phyloP scores from a whole-genome alignment of 2,113 vertebrate genomes.

The Gasterosteus aculeatus region DNA sequence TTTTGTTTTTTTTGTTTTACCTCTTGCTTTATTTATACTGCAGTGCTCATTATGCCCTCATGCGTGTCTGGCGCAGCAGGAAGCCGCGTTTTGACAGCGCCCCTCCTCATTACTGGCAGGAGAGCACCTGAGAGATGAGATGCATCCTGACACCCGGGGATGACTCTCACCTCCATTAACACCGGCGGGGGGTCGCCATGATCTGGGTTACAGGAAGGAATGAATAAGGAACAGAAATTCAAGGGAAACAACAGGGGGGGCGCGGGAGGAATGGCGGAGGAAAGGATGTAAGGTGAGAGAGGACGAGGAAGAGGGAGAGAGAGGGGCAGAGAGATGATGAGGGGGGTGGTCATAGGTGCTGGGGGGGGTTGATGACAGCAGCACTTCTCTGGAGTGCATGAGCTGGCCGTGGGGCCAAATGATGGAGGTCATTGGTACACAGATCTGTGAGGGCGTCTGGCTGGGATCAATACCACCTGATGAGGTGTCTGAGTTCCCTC shows the following conservation, averaged over 20 bases:
- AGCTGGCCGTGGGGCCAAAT: conserved; percentile 69
- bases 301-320: conserved; percentile 19
- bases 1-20: conserved; percentile 22
- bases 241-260: conserved; percentile 49
- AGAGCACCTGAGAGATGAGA: conserved; percentile 80
- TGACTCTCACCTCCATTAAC: conserved; percentile 82
- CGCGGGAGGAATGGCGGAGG: conserved; percentile 6
- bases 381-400: conserved; percentile 69
- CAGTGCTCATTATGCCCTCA: conserved; percentile 69
- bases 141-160: conserved; percentile 77
- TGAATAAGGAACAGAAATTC: conserved; percentile 54
- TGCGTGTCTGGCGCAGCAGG: conserved; percentile 69
- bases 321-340: conserved; percentile 40
- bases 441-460: conserved; percentile 65
- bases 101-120: conserved; percentile 78
- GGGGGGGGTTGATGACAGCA: conserved; percentile 45
- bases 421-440: conserved; percentile 77
- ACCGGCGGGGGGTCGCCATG: conserved; percentile 76
- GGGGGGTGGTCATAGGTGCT: conserved; percentile 35
- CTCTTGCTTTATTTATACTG: conserved; percentile 64
- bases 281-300: conserved; percentile 34
- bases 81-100: conserved; percentile 68
- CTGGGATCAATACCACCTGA: conserved; percentile 83
- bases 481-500: conserved; percentile 79
- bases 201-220: conserved; percentile 76